Percentiles rank a stretch among this genome's conserved stretches.
Conservation (phyloP, 1,140 invertebrate genomes). For the Calycopis cecrops region DNA sequence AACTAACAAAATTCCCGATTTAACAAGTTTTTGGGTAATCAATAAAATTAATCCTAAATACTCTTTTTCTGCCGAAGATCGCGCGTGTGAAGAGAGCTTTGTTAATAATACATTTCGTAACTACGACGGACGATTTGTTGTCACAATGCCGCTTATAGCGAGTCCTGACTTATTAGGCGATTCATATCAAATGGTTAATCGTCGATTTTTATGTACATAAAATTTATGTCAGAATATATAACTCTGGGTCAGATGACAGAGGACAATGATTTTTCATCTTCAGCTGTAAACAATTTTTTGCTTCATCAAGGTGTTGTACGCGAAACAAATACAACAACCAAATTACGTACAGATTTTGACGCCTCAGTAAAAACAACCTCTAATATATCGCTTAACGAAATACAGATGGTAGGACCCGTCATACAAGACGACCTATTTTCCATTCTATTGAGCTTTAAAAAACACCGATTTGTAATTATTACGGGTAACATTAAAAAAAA, state of each 20-base stretch:
- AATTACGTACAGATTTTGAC: conserved; percentile 24
- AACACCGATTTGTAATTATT: conserved; percentile 37
- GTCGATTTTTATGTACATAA: conserved; percentile 6
- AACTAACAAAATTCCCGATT: too few relatives aligned
- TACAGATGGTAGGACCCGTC: conserved; percentile 44
- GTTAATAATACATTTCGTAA: not conserved
- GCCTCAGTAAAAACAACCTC: conserved; percentile 31
- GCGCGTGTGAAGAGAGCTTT: not conserved
- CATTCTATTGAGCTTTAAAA: conserved; percentile 56
- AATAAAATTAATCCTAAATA: too few relatives aligned
- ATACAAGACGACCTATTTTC: conserved; percentile 56
- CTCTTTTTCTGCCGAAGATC: not conserved
- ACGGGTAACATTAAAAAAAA: conserved; percentile 49
- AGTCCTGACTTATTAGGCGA: too few relatives aligned
- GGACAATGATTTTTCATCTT: conserved; percentile 2
- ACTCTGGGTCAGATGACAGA: conserved; percentile 24
- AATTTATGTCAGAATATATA: conserved; percentile 27
- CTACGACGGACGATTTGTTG: too few relatives aligned
- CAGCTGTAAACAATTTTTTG: conserved; percentile 23
- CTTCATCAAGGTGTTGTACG: conserved; percentile 28
- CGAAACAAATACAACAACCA: conserved; percentile 22
- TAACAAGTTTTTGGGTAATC: too few relatives aligned
- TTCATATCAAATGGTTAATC: not conserved
- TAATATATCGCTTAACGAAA: conserved; percentile 49
- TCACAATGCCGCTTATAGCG: too few relatives aligned